phyloP scores from a whole-genome alignment of 2,113 vertebrate genomes.

The Nesoenas mayeri region DNA sequence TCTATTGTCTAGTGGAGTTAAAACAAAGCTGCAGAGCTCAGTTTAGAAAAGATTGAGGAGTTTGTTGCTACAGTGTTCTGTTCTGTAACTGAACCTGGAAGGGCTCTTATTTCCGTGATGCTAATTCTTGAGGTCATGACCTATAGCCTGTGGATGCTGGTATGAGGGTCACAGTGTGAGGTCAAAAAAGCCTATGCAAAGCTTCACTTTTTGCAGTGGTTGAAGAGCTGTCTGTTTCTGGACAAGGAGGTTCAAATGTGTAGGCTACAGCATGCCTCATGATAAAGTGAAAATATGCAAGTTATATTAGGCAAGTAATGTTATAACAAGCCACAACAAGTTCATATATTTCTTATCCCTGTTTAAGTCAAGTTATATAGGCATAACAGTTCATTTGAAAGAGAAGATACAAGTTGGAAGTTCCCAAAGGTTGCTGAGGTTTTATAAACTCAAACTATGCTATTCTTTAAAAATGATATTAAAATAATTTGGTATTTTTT shows the following conservation, averaged over 20 bases:
- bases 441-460: background rate
- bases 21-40: slow-evolving; percentile 14
- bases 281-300: slow-evolving; percentile 55
- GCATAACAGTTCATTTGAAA: background rate
- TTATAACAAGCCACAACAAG: slow-evolving; percentile 43
- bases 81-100: slow-evolving; percentile 64
- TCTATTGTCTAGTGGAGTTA: slow-evolving; percentile 35
- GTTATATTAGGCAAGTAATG: slow-evolving; percentile 14
- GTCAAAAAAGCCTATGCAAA: slow-evolving; percentile 64
- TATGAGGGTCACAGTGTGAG: slow-evolving; percentile 69
- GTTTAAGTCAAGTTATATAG: background rate
- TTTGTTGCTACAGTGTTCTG: slow-evolving; percentile 50
- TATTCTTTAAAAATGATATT: background rate
- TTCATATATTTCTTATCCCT: background rate
- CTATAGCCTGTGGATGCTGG: slow-evolving; percentile 69
- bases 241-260: slow-evolving; percentile 12
- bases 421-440: background rate
- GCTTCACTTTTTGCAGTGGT: slow-evolving; percentile 7
- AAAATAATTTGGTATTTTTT: background rate
- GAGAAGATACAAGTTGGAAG: background rate
- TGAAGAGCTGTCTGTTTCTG: slow-evolving; percentile 36
- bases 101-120: slow-evolving; percentile 67
- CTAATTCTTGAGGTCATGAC: slow-evolving; percentile 75
- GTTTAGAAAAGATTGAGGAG: slow-evolving; percentile 38
- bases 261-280: background rate